A percentile compares a stretch with the other conserved stretches of the same genome.
Conservation (phyloP, 2,888 invertebrate genomes). For the Ferdinandea cuprea region DNA sequence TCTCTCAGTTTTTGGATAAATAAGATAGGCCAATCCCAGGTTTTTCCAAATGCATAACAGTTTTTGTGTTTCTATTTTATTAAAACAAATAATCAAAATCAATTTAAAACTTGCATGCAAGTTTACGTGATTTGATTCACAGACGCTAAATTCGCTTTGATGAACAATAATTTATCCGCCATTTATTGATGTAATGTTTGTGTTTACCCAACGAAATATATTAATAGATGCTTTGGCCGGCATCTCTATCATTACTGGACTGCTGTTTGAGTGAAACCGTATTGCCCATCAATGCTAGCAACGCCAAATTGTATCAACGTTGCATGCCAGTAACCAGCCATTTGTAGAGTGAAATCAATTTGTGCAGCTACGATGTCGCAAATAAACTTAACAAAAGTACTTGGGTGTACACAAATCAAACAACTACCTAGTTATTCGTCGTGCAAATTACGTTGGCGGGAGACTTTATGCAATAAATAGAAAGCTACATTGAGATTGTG, state of each 20-base stretch:
- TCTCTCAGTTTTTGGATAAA: too few relatives aligned
- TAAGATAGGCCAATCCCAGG: neutral
- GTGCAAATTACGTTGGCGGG: neutral
- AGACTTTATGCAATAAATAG: constrained; percentile 35
- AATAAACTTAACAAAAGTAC: neutral
- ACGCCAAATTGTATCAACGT: too few relatives aligned
- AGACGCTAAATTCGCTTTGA: constrained; percentile 53
- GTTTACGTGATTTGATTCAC: constrained; percentile 37
- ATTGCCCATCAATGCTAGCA: too few relatives aligned
- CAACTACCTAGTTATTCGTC: neutral
- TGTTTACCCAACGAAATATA: too few relatives aligned
- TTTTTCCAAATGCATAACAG: neutral
- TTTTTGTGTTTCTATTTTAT: neutral
- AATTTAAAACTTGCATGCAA: constrained; percentile 43
- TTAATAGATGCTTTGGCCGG: neutral
- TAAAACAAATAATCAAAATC: constrained; percentile 31
- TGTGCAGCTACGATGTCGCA: neutral
- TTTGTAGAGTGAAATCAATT: neutral
- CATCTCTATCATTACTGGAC: neutral
- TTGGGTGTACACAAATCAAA: constrained; percentile 30
- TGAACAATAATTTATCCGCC: constrained; percentile 43
- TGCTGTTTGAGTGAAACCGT: constrained; percentile 2
- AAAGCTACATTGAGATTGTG: constrained; percentile 47
- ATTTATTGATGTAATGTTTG: constrained; percentile 53
- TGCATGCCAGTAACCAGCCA: neutral